Evolutionary conservation across 2,888 invertebrate genomes (phyloP), one percentile per base, ranked within the genome.

Genomic region (Agrochola litura): DNA sequence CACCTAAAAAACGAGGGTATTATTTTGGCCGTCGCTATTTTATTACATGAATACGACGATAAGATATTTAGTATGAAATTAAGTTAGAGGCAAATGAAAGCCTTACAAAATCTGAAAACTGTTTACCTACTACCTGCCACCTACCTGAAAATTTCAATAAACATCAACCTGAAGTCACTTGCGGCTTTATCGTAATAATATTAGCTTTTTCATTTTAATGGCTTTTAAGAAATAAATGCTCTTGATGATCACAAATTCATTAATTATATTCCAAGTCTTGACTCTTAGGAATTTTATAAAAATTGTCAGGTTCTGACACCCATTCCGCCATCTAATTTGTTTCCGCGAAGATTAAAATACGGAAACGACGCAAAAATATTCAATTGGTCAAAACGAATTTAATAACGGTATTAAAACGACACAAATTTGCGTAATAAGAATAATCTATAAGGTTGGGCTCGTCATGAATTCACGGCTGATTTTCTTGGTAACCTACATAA

Each of bases 301-400:
- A 79, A 70, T 0, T 68, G 58, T 56, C 72, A 84, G 67, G 64
- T 76, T 58, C 77, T 73, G 78, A 77, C 77, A 60, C 58, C 61
- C 30, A 54, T 58, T 41, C 41, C 58, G 58, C 65, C 49, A 37
- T 63, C 69, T 81, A 73, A 86, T 86, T 86, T 81, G 61, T 81
- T 80, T 81, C 74, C 70, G 54, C 43, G 66, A 76, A 77, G 72
- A 87, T 87, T 82, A 76, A 79, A 87, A 81, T 78, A 77, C 69
- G 67, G 68, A 61, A 78, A 77, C 25, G 73, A 54, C 58, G 56
- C 41, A 61, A 76, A 77, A 77, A 83, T 76, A 86, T 76, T 75
- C 64, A 74, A 78, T 74, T 74, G 71, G 52, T 70, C 69, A 67
- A 83, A 82, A 73, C 65, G 10, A 73, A 76, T 82, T 79, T 73